A percentile compares a stretch with the other conserved stretches of the same genome.
These are phyloP conservation scores for Prionailurus viverrinus DNA, from an alignment of 2,113 vertebrate genomes.

Conservation along the genomic window DNA sequence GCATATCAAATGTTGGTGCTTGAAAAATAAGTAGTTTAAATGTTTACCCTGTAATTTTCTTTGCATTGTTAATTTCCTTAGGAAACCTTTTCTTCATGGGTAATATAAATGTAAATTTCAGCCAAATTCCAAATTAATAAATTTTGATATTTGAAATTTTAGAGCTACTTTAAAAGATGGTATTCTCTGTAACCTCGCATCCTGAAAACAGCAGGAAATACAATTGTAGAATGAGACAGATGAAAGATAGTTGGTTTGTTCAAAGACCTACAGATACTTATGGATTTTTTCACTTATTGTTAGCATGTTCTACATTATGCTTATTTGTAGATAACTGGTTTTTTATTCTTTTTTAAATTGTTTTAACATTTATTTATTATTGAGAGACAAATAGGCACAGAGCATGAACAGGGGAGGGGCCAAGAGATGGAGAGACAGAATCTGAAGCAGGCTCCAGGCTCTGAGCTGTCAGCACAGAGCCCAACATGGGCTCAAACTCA, in stretches of 20 bases:
- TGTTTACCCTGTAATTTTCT: constrained; percentile 42
- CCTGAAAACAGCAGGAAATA: constrained; percentile 35
- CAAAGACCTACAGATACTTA: background rate
- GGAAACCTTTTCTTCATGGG: constrained; percentile 17
- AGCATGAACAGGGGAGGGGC: no score
- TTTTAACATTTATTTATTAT: no score
- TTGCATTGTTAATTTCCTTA: constrained; percentile 61
- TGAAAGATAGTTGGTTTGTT: constrained; percentile 29
- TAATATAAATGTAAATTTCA: constrained; percentile 62
- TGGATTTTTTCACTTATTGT: background rate
- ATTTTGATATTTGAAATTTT: constrained; percentile 56
- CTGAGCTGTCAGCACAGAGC: no score
- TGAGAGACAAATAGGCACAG: no score
- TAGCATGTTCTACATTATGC: background rate
- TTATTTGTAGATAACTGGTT: background rate
- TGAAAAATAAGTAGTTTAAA: constrained; percentile 56
- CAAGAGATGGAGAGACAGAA: no score
- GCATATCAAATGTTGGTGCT: constrained; percentile 12
- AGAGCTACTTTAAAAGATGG: constrained; percentile 20
- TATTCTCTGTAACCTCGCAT: constrained; percentile 17
- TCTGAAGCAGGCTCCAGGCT: no score
- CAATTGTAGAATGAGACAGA: background rate
- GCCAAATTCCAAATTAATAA: constrained; percentile 41
- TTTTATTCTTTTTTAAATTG: background rate
- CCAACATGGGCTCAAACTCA: no score